phyloP scores from a whole-genome alignment of 1,140 invertebrate genomes.

The Pectinophora gossypiella region DNA sequence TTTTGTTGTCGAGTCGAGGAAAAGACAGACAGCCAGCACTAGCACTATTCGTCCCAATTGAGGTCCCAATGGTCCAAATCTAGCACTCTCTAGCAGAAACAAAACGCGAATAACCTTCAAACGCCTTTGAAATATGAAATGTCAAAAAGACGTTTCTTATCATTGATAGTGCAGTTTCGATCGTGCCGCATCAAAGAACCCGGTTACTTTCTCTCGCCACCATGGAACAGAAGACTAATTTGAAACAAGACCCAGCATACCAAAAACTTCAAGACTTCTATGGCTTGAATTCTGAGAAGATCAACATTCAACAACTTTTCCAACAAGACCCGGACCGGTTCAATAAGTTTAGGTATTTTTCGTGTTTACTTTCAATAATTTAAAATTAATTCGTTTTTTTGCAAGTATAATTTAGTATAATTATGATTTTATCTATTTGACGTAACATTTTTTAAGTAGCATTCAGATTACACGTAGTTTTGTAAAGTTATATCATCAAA shows the following conservation, averaged over 20 bases:
- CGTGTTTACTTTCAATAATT: slow-evolving; percentile 5
- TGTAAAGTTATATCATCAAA: slow-evolving; percentile 1
- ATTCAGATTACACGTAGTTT: not conserved
- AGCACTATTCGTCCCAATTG: too few species aligned
- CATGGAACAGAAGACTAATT: slow-evolving; percentile 64
- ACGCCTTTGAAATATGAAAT: slow-evolving; percentile 62
- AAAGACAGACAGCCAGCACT: too few species aligned
- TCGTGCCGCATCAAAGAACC: slow-evolving; percentile 21
- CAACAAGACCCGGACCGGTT: slow-evolving; percentile 85
- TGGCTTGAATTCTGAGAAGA: slow-evolving; percentile 78
- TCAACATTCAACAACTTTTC: slow-evolving; percentile 88
- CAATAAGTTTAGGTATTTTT: slow-evolving; percentile 85
- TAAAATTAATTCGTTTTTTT: not conserved
- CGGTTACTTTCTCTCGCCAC: slow-evolving; percentile 34
- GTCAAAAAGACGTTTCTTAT: slow-evolving; percentile 65
- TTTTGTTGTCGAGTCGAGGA: too few species aligned
- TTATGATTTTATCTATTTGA: not conserved
- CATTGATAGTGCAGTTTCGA: slow-evolving; percentile 48
- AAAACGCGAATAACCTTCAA: slow-evolving; percentile 66
- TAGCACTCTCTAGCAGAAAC: too few species aligned
- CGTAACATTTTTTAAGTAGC: not conserved
- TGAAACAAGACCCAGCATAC: slow-evolving; percentile 82
- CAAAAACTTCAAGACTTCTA: slow-evolving; percentile 85
- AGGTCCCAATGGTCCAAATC: too few species aligned
- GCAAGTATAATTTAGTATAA: not conserved